phyloP scores from a whole-genome alignment of 2,797 vertebrate genomes.

The Valencia hispanica region DNA sequence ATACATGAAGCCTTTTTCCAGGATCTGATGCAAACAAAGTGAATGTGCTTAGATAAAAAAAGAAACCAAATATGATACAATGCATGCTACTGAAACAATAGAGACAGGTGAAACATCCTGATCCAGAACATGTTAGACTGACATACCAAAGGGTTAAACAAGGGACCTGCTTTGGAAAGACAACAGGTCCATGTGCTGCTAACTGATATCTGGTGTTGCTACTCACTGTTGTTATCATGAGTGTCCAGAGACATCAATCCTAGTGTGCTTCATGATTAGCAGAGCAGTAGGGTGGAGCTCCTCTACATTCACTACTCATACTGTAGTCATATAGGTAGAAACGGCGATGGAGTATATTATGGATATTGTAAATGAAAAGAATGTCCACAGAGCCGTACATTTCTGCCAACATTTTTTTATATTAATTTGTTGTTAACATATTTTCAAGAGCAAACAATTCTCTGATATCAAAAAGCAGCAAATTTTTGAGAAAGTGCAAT shows the following conservation, averaged over 20 bases:
- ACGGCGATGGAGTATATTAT: too few species aligned
- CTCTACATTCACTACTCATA: neutral
- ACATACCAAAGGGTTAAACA: neutral
- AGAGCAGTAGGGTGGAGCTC: slow-evolving; percentile 33
- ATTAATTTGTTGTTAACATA: too few species aligned
- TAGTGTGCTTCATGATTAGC: slow-evolving; percentile 52
- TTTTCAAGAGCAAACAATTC: neutral
- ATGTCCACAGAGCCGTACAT: too few species aligned
- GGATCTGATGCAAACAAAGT: neutral
- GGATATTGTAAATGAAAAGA: too few species aligned
- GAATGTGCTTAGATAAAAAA: neutral
- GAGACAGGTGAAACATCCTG: neutral
- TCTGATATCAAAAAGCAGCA: neutral
- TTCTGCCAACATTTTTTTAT: too few species aligned
- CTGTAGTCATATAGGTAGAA: neutral
- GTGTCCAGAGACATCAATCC: slow-evolving; percentile 44
- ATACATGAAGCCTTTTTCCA: neutral
- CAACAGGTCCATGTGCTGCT: slow-evolving; percentile 8
- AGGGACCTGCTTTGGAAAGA: neutral
- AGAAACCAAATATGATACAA: neutral
- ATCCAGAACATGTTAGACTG: neutral
- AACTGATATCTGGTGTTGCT: slow-evolving; percentile 33
- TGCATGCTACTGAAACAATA: neutral
- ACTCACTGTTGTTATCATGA: slow-evolving; percentile 61
- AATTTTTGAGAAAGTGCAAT: neutral